Conservation (phyloP, 2,113 vertebrate species). For the Procavia capensis region DNA sequence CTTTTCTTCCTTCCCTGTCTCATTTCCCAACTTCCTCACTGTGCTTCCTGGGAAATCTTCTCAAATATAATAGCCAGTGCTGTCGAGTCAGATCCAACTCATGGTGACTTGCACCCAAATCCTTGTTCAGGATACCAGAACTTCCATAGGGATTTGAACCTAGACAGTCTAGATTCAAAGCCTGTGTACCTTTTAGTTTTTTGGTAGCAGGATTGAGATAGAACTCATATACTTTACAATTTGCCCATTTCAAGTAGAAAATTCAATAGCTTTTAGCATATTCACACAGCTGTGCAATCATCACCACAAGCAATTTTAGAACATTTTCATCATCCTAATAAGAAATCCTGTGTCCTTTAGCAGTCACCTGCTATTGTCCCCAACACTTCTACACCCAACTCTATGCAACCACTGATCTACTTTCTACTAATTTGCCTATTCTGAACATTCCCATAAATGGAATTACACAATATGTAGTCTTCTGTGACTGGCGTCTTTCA, state of each 20-base stretch:
- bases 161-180: too few species aligned
- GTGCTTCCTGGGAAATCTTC: background rate
- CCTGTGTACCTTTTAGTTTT: too few species aligned
- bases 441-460: too few species aligned
- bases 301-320: background rate
- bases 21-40: background rate
- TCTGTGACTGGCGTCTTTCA: too few species aligned
- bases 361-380: background rate
- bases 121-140: background rate
- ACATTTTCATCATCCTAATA: background rate
- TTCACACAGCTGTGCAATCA: background rate
- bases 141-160: background rate
- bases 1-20: background rate
- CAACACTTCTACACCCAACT: background rate
- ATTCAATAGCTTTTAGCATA: background rate
- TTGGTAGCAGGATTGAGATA: background rate
- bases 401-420: background rate
- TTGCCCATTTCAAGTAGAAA: background rate
- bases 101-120: background rate
- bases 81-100: too few species aligned
- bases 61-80: background rate
- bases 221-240: background rate
- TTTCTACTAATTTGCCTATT: background rate
- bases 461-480: too few species aligned
- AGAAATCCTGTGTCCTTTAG: background rate